Evolutionary conservation across 1,140 invertebrate genomes (phyloP).

Genomic region (Drosophila saltans): DNA sequence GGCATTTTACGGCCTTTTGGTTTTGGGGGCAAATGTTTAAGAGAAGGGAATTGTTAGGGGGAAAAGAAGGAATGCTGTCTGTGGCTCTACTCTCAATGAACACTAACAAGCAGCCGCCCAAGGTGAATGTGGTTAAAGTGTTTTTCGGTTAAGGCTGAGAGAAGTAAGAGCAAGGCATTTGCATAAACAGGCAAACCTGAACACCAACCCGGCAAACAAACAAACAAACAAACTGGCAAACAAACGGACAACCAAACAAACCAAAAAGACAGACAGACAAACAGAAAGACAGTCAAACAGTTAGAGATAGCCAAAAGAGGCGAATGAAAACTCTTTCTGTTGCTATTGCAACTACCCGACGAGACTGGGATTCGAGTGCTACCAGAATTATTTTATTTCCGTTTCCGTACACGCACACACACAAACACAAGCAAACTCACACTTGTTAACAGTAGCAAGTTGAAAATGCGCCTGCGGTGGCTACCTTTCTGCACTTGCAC

Average conservation of each 20-base stretch:
- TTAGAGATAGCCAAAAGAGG: constrained; percentile 24
- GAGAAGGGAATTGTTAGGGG: not conserved
- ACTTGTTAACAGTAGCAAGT: constrained; percentile 54
- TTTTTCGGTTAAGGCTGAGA: constrained; percentile 72
- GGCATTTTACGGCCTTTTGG: constrained; percentile 79
- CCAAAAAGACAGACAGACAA: constrained; percentile 24
- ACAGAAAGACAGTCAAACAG: constrained; percentile 16
- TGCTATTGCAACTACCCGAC: constrained; percentile 54
- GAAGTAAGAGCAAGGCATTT: constrained; percentile 63
- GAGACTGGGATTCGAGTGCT: constrained; percentile 16
- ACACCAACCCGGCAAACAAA: constrained; percentile 41
- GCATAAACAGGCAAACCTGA: constrained; percentile 64
- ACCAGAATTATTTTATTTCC: constrained; percentile 76
- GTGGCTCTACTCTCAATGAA: constrained; percentile 66
- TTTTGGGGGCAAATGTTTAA: constrained; percentile 24
- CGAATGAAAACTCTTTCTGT: constrained; percentile 29
- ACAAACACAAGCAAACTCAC: constrained; percentile 62
- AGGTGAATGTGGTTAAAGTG: constrained; percentile 80
- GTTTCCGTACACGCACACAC: constrained; percentile 67
- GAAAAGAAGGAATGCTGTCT: constrained; percentile 30
- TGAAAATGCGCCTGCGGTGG: constrained; percentile 69
- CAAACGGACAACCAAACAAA: constrained; percentile 42
- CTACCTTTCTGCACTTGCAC: constrained; percentile 52
- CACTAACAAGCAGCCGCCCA: constrained; percentile 76
- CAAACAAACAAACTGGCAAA: constrained; percentile 6